Base-by-base conservation (phyloP, 2,797 vertebrate genomes). In the Sphenopsis melanotis region DNA sequence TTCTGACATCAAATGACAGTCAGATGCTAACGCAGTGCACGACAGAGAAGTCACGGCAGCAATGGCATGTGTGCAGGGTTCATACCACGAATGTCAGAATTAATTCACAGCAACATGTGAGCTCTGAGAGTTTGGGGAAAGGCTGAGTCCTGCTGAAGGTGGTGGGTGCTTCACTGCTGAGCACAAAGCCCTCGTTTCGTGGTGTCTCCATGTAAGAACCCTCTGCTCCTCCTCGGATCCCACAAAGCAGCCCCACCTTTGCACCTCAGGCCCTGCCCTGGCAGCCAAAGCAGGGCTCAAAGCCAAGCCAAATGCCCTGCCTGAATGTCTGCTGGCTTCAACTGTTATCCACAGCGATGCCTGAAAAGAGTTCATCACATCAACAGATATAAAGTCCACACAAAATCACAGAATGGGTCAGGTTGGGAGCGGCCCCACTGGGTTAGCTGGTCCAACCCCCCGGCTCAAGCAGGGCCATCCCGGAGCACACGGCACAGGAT, bases 171-270 rank as follows among this genome's bases (percentile, higher is more conserved):
- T 16, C 3, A 18, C 4, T 20, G 6, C 49, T 1, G 30, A 30
- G 27, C 20, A 9, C 7, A 13, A 32, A 36, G 20, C 65, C 70
- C 13, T 1, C 5, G 0, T 13, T 7, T 34, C 49, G 7, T 1
- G 1, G 13, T 4, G 59, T 6, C 12, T 32, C 26, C 15, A 9
- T 5, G 1, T 0, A 26, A 36, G 37, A 16, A 10, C 15, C 18
- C 2, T 1, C 50, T 3, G 3, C 3, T 17, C 7, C 1, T 5
- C 3, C 21, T 9, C 44, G 1, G 8, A 5, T 11, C 44, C 12
- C 57, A 42, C 23, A 32, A 15, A 55, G 11, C 47, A 29, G 59
- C 32, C 24, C 5, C 52, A 23, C 15, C 50, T 10, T 12, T 26
- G 2, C 39, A 3, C 36, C 39, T 16, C 44, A 5, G 10, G 26